These are phyloP conservation scores for Microvelia longipes DNA, from an alignment of 1,140 invertebrate species.

Conservation along the genomic window DNA sequence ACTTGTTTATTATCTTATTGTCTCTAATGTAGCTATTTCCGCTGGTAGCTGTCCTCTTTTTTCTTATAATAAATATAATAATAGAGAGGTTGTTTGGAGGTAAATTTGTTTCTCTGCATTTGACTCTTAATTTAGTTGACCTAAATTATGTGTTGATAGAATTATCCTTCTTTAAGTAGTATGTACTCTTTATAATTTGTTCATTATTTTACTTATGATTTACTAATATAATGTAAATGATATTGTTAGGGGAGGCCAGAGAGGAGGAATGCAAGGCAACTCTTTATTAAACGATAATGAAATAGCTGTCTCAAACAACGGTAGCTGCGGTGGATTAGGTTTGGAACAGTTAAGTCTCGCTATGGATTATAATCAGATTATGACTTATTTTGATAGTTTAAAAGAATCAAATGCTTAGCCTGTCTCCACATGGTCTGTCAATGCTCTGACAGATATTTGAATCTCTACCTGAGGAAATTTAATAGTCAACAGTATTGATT, in stretches of 20 bases:
- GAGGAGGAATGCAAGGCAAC: conserved; percentile 68
- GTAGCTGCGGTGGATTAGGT: conserved; percentile 25
- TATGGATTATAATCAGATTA: conserved; percentile 93
- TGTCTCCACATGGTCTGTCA: not conserved
- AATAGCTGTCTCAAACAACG: not conserved
- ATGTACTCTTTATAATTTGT: no score
- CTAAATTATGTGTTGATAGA: no score
- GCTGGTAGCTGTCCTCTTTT: no score
- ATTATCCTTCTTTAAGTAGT: no score
- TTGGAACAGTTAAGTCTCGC: conserved; percentile 65
- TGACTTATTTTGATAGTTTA: conserved; percentile 93
- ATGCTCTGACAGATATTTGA: conserved; percentile 3
- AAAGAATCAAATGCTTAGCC: conserved; percentile 56
- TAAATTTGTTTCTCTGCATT: no score
- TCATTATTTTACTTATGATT: no score
- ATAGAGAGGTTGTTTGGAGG: no score
- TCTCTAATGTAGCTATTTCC: no score
- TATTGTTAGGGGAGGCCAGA: not conserved
- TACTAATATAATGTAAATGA: no score
- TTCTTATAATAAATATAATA: no score
- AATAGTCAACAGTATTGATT: not conserved
- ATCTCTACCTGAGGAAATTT: not conserved
- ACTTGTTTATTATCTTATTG: no score
- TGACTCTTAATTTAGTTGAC: no score
- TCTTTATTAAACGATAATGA: conserved; percentile 51